These are phyloP conservation scores for Tolmerus cingulatus DNA, from an alignment of 2,888 invertebrate species.

Conservation along the genomic window DNA sequence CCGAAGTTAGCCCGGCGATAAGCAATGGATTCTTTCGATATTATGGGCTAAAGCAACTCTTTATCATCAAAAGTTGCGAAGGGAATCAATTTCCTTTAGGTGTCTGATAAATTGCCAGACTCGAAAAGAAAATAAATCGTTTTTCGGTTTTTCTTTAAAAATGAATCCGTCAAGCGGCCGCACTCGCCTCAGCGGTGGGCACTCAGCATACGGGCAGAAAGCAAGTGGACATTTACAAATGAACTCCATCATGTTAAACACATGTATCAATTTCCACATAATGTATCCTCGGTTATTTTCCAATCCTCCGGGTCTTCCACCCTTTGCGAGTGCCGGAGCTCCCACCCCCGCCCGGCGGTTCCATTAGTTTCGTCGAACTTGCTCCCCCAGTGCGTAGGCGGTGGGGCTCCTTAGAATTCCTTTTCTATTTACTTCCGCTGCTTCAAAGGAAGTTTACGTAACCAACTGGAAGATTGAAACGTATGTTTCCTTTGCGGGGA, in stretches of 20 bases:
- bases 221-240: slow-evolving; percentile 48
- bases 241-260: slow-evolving; percentile 48
- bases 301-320: slow-evolving; percentile 8
- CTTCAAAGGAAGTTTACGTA: slow-evolving; percentile 43
- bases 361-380: slow-evolving; percentile 13
- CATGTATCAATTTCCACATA: slow-evolving; percentile 49
- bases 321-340: not conserved
- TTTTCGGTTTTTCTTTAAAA: slow-evolving; percentile 39
- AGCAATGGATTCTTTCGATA: not conserved
- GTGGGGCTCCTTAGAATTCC: slow-evolving; percentile 18
- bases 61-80: slow-evolving; percentile 14
- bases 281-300: slow-evolving; percentile 42
- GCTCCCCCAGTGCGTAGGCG: slow-evolving; percentile 1
- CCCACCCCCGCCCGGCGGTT: not conserved
- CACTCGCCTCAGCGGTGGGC: not conserved
- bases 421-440: slow-evolving; percentile 35
- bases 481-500: slow-evolving; percentile 35
- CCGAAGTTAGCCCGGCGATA: not conserved
- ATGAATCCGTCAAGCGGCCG: slow-evolving; percentile 40
- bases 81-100: slow-evolving; percentile 30
- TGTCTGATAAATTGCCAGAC: slow-evolving; percentile 12
- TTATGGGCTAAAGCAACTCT: not conserved
- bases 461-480: slow-evolving; percentile 47
- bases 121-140: slow-evolving; percentile 37
- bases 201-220: slow-evolving; percentile 4